Evolutionary conservation across 2,888 invertebrate genomes (phyloP).

Genomic region (Pocota personata): DNA sequence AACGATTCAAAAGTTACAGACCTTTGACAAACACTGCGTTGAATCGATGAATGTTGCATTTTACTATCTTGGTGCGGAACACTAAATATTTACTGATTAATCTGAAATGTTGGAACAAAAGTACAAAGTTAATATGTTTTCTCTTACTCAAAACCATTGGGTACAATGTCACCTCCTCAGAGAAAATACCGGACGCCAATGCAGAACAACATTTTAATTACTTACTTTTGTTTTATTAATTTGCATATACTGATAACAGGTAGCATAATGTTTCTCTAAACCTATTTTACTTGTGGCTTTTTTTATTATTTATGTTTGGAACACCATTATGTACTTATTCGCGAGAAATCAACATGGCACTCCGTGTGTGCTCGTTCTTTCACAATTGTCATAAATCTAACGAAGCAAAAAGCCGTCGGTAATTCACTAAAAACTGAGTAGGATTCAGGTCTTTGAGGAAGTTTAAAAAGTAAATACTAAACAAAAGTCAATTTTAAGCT

Average conservation of each 20-base stretch:
- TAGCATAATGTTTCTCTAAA: slow-evolving; percentile 78
- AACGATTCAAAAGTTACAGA: too few species aligned
- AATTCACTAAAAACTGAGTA: slow-evolving; percentile 74
- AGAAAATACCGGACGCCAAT: neutral
- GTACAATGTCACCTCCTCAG: neutral
- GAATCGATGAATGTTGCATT: too few species aligned
- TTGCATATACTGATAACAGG: slow-evolving; percentile 79
- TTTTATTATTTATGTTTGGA: neutral
- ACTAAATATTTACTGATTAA: too few species aligned
- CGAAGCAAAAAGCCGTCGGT: slow-evolving; percentile 83
- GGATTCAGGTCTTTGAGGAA: too few species aligned
- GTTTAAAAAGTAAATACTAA: too few species aligned
- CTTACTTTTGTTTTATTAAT: slow-evolving; percentile 76
- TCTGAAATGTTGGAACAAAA: too few species aligned
- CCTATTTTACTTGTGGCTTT: neutral
- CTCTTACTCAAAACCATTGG: neutral
- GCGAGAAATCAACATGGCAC: slow-evolving; percentile 77
- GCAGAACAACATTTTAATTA: neutral
- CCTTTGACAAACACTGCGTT: too few species aligned
- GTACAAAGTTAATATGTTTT: too few species aligned
- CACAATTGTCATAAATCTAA: slow-evolving; percentile 85
- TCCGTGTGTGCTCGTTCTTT: slow-evolving; percentile 77
- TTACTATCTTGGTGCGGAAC: too few species aligned
- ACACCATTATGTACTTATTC: neutral
- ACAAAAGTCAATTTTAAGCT: too few species aligned